Evolutionary conservation across 2,888 invertebrate species (phyloP).

Genomic region (Lasioglossum leucozonium): DNA sequence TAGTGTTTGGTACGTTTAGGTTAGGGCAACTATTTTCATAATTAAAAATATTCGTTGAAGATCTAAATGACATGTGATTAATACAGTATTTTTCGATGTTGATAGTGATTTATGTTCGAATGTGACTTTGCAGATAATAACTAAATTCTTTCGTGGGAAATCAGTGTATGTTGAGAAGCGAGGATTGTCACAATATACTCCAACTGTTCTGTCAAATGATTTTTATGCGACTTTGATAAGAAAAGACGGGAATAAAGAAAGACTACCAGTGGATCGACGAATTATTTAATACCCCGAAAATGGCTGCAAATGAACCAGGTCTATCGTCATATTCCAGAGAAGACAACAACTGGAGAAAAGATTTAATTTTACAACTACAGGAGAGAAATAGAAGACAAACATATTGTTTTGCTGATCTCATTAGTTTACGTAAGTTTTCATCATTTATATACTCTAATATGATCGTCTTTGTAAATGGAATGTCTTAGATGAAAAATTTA

Average conservation of each 20-base stretch:
- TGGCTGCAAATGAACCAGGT: constrained; percentile 77
- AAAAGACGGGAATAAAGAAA: constrained; percentile 39
- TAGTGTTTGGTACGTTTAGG: constrained; percentile 75
- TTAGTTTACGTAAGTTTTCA: constrained; percentile 90
- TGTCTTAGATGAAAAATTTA: not conserved
- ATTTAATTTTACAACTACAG: constrained; percentile 89
- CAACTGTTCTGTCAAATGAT: constrained; percentile 47
- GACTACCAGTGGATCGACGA: constrained; percentile 26
- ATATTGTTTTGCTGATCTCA: constrained; percentile 91
- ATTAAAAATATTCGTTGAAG: constrained; percentile 68
- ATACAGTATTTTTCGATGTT: constrained; percentile 45
- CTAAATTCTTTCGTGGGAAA: constrained; percentile 28
- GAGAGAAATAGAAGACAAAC: constrained; percentile 91
- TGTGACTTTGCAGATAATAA: constrained; percentile 21
- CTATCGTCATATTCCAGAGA: constrained; percentile 76
- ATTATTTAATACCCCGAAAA: constrained; percentile 60
- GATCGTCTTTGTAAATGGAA: not conserved
- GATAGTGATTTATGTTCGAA: constrained; percentile 37
- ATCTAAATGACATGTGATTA: constrained; percentile 73
- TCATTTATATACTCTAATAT: not conserved
- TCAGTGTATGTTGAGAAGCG: constrained; percentile 30
- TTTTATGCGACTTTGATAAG: constrained; percentile 60
- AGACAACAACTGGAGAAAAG: constrained; percentile 88
- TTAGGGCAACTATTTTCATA: constrained; percentile 77
- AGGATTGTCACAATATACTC: constrained; percentile 49